Conservation (phyloP, 2,113 vertebrate genomes). For the Cranoglanis bouderius region DNA sequence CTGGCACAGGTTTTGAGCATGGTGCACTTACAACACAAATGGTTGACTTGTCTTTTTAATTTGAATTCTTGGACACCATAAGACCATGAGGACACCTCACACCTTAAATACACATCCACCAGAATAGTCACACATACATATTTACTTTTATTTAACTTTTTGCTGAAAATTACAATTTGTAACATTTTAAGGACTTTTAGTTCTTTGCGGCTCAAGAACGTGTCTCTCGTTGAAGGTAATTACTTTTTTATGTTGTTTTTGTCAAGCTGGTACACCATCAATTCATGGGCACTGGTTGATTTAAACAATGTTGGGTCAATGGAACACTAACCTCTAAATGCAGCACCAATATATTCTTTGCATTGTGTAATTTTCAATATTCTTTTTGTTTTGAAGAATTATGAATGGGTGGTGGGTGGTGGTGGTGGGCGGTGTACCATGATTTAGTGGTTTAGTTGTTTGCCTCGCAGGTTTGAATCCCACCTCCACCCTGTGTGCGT, state of each 20-base stretch:
- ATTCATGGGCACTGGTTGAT: constrained; percentile 4
- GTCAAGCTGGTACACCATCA: constrained; percentile 60
- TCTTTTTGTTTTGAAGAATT: background rate
- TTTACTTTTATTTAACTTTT: background rate
- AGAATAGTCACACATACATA: background rate
- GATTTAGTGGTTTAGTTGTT: too few relatives aligned
- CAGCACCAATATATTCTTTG: background rate
- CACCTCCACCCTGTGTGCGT: too few relatives aligned
- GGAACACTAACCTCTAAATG: background rate
- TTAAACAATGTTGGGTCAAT: background rate
- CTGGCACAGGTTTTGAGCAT: constrained; percentile 41
- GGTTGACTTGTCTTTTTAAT: constrained; percentile 52
- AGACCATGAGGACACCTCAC: constrained; percentile 43
- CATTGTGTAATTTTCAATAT: background rate
- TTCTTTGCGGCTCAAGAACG: background rate
- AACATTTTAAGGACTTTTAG: background rate
- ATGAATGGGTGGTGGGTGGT: too few relatives aligned
- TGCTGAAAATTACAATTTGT: background rate
- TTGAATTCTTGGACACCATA: constrained; percentile 45
- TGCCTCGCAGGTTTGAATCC: too few relatives aligned
- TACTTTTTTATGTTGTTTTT: constrained; percentile 66
- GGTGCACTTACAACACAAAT: constrained; percentile 30
- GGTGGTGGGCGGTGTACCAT: too few relatives aligned
- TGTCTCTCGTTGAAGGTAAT: background rate
- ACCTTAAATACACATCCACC: constrained; percentile 32